phyloP scores from a whole-genome alignment of 2,113 vertebrate genomes.

The Podilymbus podiceps region DNA sequence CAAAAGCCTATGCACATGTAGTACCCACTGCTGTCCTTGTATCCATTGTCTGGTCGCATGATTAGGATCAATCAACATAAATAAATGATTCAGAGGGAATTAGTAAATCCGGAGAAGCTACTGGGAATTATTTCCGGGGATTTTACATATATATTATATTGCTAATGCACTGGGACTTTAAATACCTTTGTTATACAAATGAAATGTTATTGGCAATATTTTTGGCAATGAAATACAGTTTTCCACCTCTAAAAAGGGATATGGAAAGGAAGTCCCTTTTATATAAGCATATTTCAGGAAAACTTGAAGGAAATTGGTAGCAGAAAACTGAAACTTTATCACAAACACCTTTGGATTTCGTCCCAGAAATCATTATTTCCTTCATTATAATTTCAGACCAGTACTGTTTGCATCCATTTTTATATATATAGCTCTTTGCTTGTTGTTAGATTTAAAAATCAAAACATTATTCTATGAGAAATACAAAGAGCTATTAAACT shows the following conservation, averaged over 20 bases:
- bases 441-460: background rate
- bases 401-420: background rate
- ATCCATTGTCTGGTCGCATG: background rate
- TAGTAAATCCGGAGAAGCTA: background rate
- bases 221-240: background rate
- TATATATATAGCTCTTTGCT: background rate
- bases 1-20: background rate
- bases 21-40: background rate
- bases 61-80: background rate
- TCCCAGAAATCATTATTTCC: background rate
- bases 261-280: accelerated
- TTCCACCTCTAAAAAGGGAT: background rate
- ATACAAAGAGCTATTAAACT: background rate
- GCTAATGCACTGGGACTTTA: background rate
- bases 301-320: background rate
- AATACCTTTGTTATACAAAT: background rate
- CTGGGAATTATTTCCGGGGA: background rate
- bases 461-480: background rate
- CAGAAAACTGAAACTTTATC: background rate
- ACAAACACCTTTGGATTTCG: background rate
- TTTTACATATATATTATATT: background rate
- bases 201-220: background rate
- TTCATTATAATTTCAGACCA: background rate
- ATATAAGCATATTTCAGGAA: background rate
- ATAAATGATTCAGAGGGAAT: background rate